A percentile compares a stretch with the other conserved stretches of the same genome.
Conservation (phyloP, 2,113 vertebrate genomes). For the Athene cunicularia region DNA sequence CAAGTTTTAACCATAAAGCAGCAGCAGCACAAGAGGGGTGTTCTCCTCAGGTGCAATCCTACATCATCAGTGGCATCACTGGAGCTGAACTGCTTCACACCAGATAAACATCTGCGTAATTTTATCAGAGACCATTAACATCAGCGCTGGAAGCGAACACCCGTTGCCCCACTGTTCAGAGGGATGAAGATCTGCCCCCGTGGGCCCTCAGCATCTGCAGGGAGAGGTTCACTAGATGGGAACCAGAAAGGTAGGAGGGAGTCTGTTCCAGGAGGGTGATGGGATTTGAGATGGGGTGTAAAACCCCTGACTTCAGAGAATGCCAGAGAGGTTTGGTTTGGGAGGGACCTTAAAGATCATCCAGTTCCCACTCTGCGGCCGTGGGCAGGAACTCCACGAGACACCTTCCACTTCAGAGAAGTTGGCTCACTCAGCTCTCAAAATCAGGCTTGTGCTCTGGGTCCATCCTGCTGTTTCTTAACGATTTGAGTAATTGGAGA, state of each 20-base stretch:
- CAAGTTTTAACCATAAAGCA: too few relatives aligned
- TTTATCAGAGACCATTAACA: neutral
- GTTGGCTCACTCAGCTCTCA: neutral
- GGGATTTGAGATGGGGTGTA: neutral
- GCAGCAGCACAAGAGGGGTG: neutral
- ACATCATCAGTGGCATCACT: fast-evolving
- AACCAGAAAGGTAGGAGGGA: too few relatives aligned
- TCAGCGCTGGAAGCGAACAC: neutral
- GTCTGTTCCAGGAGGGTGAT: neutral
- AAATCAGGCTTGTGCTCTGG: neutral
- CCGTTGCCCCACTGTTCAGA: fast-evolving
- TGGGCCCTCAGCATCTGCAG: neutral
- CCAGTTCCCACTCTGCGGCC: too few relatives aligned
- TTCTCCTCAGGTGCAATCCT: neutral
- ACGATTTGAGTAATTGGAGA: neutral
- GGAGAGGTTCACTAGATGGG: neutral
- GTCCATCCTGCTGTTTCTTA: neutral
- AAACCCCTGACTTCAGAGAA: neutral
- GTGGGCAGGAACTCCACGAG: too few relatives aligned
- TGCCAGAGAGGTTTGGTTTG: too few relatives aligned
- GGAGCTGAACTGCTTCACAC: too few relatives aligned
- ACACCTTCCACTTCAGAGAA: too few relatives aligned
- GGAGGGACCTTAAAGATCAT: too few relatives aligned
- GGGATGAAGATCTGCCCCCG: neutral
- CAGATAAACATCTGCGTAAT: neutral